Percentiles rank a stretch among this genome's conserved stretches.
These are phyloP conservation scores for Zapornia atra DNA, from an alignment of 2,113 vertebrate genomes.

Conservation along the genomic window DNA sequence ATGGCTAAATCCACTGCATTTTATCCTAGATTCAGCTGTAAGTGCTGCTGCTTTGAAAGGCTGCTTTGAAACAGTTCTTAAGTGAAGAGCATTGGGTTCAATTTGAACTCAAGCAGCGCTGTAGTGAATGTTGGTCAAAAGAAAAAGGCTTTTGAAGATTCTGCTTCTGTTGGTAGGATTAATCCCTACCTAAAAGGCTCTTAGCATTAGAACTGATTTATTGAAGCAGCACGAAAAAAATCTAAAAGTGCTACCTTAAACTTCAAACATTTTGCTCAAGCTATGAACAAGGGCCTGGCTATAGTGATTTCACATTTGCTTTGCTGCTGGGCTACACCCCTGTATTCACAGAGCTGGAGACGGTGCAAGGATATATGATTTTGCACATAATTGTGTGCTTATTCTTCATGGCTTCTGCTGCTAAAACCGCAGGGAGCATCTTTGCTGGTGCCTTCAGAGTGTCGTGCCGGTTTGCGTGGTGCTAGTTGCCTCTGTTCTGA, in stretches of 20 bases:
- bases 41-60: neutral
- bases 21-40: neutral
- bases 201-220: neutral
- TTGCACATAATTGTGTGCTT: neutral
- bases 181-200: neutral
- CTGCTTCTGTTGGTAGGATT: neutral
- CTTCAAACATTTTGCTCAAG: neutral
- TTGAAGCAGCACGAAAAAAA: neutral
- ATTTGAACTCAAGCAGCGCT: neutral
- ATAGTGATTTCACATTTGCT: neutral
- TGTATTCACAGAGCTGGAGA: neutral
- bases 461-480: neutral
- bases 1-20: neutral
- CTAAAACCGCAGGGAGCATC: neutral
- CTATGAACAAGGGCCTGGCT: neutral
- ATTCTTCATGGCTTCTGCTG: neutral
- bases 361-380: neutral
- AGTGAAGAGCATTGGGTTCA: neutral
- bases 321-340: neutral
- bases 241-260: neutral
- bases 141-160: neutral
- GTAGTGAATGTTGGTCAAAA: neutral
- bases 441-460: neutral
- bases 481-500: neutral
- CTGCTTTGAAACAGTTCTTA: neutral